Evolutionary conservation across 2,888 invertebrate species (phyloP).

Genomic region (Cheiracanthium punctorium): DNA sequence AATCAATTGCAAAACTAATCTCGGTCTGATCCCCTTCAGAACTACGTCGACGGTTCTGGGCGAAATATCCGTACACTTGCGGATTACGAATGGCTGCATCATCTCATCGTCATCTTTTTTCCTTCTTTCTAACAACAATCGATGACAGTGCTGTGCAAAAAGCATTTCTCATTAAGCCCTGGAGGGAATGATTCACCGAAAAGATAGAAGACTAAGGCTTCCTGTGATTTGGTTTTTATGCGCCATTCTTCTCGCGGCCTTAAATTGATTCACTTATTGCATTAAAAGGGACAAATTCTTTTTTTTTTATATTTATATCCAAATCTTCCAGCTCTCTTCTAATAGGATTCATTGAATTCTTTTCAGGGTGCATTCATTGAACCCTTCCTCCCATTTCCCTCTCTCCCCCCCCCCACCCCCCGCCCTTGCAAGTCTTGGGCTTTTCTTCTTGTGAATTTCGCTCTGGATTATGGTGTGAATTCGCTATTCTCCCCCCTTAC

Average conservation of each 20-base stretch:
- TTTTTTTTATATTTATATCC: too few relatives aligned
- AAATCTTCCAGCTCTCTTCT: conserved; percentile 33
- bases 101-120: too few relatives aligned
- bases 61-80: neutral
- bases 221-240: conserved; percentile 45
- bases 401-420: too few relatives aligned
- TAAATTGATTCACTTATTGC: conserved; percentile 63
- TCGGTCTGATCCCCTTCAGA: too few relatives aligned
- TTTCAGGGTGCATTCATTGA: neutral
- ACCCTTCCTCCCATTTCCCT: too few relatives aligned
- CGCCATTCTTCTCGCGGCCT: conserved; percentile 37
- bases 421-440: too few relatives aligned
- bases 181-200: conserved; percentile 18
- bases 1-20: too few relatives aligned
- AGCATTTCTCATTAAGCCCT: conserved; percentile 45
- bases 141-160: conserved; percentile 35
- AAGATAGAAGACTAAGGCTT: conserved; percentile 20
- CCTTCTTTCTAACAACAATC: too few relatives aligned
- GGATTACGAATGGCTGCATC: neutral
- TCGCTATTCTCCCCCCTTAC: too few relatives aligned
- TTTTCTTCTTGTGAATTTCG: too few relatives aligned
- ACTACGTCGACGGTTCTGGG: too few relatives aligned
- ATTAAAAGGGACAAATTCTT: conserved; percentile 45
- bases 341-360: conserved; percentile 50
- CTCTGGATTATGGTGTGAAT: too few relatives aligned